These are phyloP conservation scores for Anser brachyrhynchus DNA, from an alignment of 2,113 vertebrate species.

Conservation along the genomic window DNA sequence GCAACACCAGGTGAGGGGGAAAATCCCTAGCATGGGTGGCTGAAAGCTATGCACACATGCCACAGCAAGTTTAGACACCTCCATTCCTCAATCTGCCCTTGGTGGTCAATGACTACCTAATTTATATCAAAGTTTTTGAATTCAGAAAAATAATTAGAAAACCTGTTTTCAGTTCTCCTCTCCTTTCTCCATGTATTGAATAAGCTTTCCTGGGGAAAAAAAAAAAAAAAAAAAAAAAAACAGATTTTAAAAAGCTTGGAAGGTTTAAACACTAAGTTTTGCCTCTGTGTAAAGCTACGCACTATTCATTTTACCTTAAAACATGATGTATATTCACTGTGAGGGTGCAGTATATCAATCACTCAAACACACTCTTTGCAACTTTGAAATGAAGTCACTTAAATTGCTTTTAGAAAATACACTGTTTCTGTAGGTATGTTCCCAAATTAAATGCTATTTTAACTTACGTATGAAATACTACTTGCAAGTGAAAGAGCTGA, in stretches of 20 bases:
- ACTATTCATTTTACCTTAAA: conserved; percentile 29
- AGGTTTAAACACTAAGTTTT: background rate
- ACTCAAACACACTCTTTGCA: background rate
- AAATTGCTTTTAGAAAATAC: background rate
- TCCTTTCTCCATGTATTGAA: background rate
- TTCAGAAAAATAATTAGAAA: background rate
- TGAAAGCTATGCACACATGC: fast-evolving
- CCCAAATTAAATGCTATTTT: background rate
- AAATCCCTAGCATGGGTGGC: background rate
- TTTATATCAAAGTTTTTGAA: background rate
- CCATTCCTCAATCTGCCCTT: background rate
- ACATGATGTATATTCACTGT: background rate
- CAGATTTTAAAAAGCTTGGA: background rate
- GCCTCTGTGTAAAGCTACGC: background rate
- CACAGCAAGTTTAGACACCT: background rate
- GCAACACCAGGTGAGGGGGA: background rate
- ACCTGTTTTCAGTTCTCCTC: background rate
- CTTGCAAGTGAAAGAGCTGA: background rate
- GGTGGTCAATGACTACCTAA: background rate
- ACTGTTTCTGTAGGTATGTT: background rate
- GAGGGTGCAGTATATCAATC: background rate
- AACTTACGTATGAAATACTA: background rate
- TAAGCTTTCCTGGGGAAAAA: background rate
- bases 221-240: background rate
- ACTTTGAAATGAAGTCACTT: background rate